Evolutionary conservation across 2,797 vertebrate genomes (phyloP), one percentile per base, ranked within the genome.

Genomic region (Gambelia wislizenii): DNA sequence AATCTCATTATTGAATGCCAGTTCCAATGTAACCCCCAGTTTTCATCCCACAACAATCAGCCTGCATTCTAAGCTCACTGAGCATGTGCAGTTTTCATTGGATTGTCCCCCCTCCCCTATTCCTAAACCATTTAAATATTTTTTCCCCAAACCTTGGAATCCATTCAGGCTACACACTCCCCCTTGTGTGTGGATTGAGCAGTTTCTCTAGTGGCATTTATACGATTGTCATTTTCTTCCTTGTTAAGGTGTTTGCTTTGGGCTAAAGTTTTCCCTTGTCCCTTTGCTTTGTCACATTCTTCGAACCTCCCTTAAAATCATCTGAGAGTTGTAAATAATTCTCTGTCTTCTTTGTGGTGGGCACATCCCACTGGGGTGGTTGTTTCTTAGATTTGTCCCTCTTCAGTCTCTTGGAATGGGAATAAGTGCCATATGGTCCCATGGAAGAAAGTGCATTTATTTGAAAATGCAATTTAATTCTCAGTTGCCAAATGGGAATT

Each of bases 301-400:
- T 90, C 88, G 39, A n/a, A n/a, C n/a, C 56, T 44, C 86, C 89
- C 82, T 59, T 91, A 0, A 39, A 10, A 0, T 70, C 49, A 76
- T 80, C 85, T 85, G 80, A 90, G 83, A 84, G 18, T 87, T 8
- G 70, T 7, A 6, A 1, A 2, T 64, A 88, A 83, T 92, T 93
- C 86, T 59, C 14, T 89, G 22, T 83, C 36, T 91, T 91, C 89
- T 92, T 33, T 61, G 13, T 2, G n/a, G 52, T 61, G 59, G 67
- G 69, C n/a, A 2, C 12, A 14, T 89, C 84, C 80, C 84, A 22
- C 0, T 4, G 25, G 33, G 20, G 69, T 70, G 27, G 1, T 56
- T 64, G 61, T 84, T 83, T 88, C 70, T 84, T 49, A 72, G 64
- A 87, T n/a, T 44, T 77, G 25, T 7, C 74, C 27, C 7, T 44